Evolutionary conservation across 2,888 invertebrate genomes (phyloP), one percentile per base, ranked within the genome.

Genomic region (Machimus atricapillus): DNA sequence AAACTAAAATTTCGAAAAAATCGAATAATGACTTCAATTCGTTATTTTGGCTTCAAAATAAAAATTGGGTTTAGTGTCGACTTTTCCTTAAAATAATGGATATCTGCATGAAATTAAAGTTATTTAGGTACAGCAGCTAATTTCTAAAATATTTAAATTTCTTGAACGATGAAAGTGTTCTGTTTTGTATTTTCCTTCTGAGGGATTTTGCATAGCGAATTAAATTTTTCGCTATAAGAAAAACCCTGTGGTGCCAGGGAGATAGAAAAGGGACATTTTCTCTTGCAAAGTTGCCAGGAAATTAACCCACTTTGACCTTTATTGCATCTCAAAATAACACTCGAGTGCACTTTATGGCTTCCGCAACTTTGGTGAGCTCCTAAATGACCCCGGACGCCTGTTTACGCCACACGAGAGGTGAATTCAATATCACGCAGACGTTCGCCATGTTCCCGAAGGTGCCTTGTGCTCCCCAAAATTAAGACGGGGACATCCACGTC

Each of bases 311-410:
- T 78, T 78, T 78, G 78, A 78, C 78, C 43, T 43, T 87, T 66
- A 85, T 85, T 85, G 87, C 78, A 87, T 85, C 85, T 77, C 78
- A 73, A 52, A 76, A 78, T 85, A 78, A 87, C 87, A 79, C 87
- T 87, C 81, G 87, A 87, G 73, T 87, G 87, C 87, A 87, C 79
- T 87, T 85, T 85, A 58, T 66, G 34, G 81, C 73, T 77, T 79
- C 83, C 56, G 43, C 87, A 43, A 83, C 52, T 78, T 78, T 37
- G 19, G 78, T 78, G 43, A 19, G 43, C 43, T 23, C 40, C 19
- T 78, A 40, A 40, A 78, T 40, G 78, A 37, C 37, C 23, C 77
- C 19, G 66, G 23, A 23, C 66, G 66, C 66, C 19, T 66, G 66
- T 66, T 66, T 66, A 66, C 66, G 8, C 66, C 66, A 66, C 66